Base-by-base conservation (phyloP, 2,113 vertebrate genomes). In the Sylvilagus bachmani region DNA sequence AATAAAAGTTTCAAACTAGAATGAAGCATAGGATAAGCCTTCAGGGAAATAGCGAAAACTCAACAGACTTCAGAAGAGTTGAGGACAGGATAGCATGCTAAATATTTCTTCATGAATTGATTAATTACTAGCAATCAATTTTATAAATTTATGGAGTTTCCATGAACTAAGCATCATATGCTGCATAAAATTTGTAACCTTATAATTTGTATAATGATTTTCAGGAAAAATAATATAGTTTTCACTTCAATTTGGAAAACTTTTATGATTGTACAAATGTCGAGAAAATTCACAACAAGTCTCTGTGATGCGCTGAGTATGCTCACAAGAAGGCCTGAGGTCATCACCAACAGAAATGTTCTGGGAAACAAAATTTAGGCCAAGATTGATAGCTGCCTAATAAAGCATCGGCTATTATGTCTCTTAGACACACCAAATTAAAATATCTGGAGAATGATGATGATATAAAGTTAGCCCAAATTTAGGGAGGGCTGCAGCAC, bases 321-420 rank as follows among this genome's bases (percentile, higher is more conserved):
- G 11, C n/a, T 82, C 75, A 91, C 17, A 49, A n/a, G 64, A 84
- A 82, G 27, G 33, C 4, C 80, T 62, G 12, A 29, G 58, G 27
- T 69, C 53, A 38, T 27, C 38, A 53, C 58, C 81, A 44, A 3
- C 22, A n/a, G 51, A 93, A 24, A 29, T 6, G 10, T 24, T 73
- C n/a, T 53, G 17, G 9, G 66, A 89, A 95, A 93, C 38, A 80
- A 92, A 89, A 93, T 92, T 3, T 11, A 38, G 25, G 58, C 51
- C 22, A n/a, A 81, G 88, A 89, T 89, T 94, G 94, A 78, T 27
- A 89, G 49, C 25, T 90, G 38, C 79, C 66, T 86, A 67, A 81
- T 62, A 84, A 25, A 86, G 90, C 77, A 49, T 10, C 61, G 38
- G 16, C 24, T 86, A 19, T 86, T 67, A 84, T 71, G 17, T 36